Conservation (phyloP, 2,113 vertebrate species). For the Gobiocypris rarus region DNA sequence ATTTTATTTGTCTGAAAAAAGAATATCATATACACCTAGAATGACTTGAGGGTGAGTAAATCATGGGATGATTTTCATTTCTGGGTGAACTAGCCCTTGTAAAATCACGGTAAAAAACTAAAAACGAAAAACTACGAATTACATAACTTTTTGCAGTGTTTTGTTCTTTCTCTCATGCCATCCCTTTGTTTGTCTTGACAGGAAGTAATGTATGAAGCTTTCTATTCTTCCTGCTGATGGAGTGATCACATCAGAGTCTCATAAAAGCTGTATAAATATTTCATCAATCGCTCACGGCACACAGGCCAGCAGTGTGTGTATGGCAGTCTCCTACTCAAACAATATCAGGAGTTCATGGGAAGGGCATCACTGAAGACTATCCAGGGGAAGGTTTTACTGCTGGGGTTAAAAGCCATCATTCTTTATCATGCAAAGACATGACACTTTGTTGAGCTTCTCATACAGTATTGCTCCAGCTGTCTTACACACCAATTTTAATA, state of each 20-base stretch:
- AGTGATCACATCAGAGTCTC: slow-evolving; percentile 44
- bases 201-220: slow-evolving; percentile 42
- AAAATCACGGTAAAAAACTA: neutral
- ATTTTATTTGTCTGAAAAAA: no score
- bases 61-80: no score
- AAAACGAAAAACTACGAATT: neutral
- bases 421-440: neutral
- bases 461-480: neutral
- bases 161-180: neutral
- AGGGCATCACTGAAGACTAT: slow-evolving; percentile 1
- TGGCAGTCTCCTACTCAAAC: neutral
- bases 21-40: no score
- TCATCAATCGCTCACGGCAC: slow-evolving; percentile 47
- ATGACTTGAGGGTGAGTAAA: no score
- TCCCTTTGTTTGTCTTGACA: slow-evolving; percentile 11
- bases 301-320: slow-evolving; percentile 22
- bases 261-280: slow-evolving; percentile 62
- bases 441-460: neutral
- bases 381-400: neutral
- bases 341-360: slow-evolving; percentile 22
- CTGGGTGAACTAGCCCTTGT: neutral
- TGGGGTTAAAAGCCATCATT: neutral
- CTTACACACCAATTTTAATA: neutral
- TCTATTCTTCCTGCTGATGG: slow-evolving; percentile 20
- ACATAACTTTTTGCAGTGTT: neutral